phyloP scores from a whole-genome alignment of 2,888 invertebrate genomes.

The Andrena haemorrhoa region DNA sequence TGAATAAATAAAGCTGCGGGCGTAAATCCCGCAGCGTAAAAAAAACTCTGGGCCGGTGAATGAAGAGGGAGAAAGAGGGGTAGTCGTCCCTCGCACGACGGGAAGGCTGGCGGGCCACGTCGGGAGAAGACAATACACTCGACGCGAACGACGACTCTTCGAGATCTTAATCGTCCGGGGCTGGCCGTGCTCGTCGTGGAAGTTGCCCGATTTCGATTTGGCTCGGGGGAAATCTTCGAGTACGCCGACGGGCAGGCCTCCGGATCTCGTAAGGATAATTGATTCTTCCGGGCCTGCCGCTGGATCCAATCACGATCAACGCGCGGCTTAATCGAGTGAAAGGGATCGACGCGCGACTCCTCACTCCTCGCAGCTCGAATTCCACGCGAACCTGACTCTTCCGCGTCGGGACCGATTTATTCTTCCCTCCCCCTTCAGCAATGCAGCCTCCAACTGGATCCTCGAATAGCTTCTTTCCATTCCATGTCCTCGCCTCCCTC shows the following conservation, averaged over 20 bases:
- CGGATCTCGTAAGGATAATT: constrained; percentile 67
- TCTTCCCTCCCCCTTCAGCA: constrained; percentile 20
- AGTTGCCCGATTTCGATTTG: constrained; percentile 11
- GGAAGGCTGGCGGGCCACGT: background rate
- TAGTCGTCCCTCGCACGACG: background rate
- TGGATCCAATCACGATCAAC: constrained; percentile 68
- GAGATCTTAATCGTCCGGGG: constrained; percentile 50
- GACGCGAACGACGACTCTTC: constrained; percentile 7
- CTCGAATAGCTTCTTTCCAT: constrained; percentile 3
- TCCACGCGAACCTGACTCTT: constrained; percentile 23
- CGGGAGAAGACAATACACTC: constrained; percentile 39
- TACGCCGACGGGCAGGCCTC: background rate
- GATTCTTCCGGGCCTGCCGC: constrained; percentile 66
- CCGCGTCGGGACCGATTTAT: constrained; percentile 44
- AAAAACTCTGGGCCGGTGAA: constrained; percentile 61
- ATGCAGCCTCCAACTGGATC: constrained; percentile 11
- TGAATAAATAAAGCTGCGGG: constrained; percentile 83
- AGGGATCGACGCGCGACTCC: constrained; percentile 60
- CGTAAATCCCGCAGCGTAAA: constrained; percentile 78
- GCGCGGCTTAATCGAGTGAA: constrained; percentile 65
- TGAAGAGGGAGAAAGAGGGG: constrained; percentile 43
- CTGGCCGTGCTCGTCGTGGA: constrained; percentile 2
- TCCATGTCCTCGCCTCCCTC: background rate
- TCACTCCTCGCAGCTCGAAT: constrained; percentile 36
- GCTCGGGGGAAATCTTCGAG: constrained; percentile 6